phyloP scores from a whole-genome alignment of 1,140 invertebrate species.

The Eciton burchellii region DNA sequence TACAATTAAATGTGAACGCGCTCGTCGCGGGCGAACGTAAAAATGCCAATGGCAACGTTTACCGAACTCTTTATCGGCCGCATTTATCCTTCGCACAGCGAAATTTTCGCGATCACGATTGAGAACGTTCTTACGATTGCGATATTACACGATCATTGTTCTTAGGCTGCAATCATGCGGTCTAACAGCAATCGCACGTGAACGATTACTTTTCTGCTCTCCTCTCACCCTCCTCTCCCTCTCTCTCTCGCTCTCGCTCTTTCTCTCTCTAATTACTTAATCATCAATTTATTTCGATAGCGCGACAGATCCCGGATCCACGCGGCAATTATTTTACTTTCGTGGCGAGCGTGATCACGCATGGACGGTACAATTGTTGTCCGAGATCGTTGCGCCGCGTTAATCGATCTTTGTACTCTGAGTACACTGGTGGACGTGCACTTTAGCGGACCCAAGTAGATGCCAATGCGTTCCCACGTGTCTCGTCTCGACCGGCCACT shows the following conservation, averaged over 20 bases:
- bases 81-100: no score
- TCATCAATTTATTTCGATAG: constrained; percentile 50
- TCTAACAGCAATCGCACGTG: constrained; percentile 18
- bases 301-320: constrained; percentile 10
- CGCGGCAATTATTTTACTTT: constrained; percentile 49
- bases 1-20: constrained; percentile 7
- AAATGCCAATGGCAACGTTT: background rate
- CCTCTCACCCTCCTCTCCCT: background rate
- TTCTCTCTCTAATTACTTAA: constrained; percentile 27
- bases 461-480: constrained; percentile 69
- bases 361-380: constrained; percentile 17
- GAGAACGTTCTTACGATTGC: constrained; percentile 14
- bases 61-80: background rate
- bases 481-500: constrained; percentile 33
- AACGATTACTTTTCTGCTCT: constrained; percentile 2
- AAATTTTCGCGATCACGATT: constrained; percentile 13
- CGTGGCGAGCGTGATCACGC: constrained; percentile 47
- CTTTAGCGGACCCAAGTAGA: constrained; percentile 32
- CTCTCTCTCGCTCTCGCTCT: no score
- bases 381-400: constrained; percentile 21
- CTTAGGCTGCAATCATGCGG: constrained; percentile 23
- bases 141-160: constrained; percentile 11
- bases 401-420: constrained; percentile 39
- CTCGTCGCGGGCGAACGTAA: background rate
- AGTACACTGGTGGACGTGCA: constrained; percentile 20